Conservation (phyloP, 2,888 invertebrate species). For the Pediacus dermestoides region DNA sequence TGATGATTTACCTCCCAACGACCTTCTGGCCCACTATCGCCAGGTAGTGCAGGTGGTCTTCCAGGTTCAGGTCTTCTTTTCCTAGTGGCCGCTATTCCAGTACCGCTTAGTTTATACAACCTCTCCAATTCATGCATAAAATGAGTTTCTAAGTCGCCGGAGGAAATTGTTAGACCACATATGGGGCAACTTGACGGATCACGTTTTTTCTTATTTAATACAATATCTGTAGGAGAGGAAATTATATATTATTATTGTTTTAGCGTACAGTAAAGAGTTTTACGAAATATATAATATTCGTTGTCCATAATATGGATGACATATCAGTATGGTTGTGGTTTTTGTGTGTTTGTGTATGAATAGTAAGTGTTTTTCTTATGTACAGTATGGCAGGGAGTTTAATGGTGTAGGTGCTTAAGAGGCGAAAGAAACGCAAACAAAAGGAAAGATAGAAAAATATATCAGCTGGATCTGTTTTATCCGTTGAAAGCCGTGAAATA, state of each 20-base stretch:
- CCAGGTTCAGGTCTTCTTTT: slow-evolving; percentile 46
- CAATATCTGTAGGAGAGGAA: slow-evolving; percentile 31
- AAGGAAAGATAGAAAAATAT: slow-evolving; percentile 42
- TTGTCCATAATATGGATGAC: too few relatives aligned
- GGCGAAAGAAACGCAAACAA: slow-evolving; percentile 35
- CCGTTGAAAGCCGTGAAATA: slow-evolving; percentile 49
- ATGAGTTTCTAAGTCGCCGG: slow-evolving; percentile 66
- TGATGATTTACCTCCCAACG: slow-evolving; percentile 60
- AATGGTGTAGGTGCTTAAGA: too few relatives aligned
- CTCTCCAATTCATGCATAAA: slow-evolving; percentile 67
- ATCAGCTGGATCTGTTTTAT: slow-evolving; percentile 49
- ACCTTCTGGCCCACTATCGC: slow-evolving; percentile 56
- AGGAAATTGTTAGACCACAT: slow-evolving; percentile 64
- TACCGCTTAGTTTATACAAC: slow-evolving; percentile 59
- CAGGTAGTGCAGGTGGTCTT: slow-evolving; percentile 46
- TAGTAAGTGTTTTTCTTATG: too few relatives aligned
- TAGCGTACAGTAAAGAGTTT: neutral
- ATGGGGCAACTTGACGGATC: slow-evolving; percentile 60
- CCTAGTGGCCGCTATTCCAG: slow-evolving; percentile 50
- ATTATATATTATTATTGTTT: neutral
- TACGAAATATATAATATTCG: neutral
- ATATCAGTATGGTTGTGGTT: too few relatives aligned
- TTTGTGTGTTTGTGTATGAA: too few relatives aligned
- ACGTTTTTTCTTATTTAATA: slow-evolving; percentile 44
- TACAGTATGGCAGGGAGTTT: too few relatives aligned